Conservation (phyloP, 1,140 invertebrate genomes). For the Atta cephalotes region DNA sequence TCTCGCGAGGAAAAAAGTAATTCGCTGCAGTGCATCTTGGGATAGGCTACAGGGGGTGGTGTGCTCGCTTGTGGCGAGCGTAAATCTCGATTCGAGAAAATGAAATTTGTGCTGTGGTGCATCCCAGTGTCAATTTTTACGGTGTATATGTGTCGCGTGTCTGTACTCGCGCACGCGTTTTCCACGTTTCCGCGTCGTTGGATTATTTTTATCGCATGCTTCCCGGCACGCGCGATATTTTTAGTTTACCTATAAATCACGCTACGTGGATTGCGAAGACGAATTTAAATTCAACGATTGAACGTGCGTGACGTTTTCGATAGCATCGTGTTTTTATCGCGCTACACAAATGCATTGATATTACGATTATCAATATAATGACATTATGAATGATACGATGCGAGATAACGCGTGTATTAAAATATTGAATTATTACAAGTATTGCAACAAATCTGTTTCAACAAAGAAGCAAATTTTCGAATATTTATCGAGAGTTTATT, state of each 20-base stretch:
- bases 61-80: slow-evolving; percentile 48
- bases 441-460: background rate
- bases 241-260: slow-evolving; percentile 54
- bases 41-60: slow-evolving; percentile 6
- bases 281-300: slow-evolving; percentile 51
- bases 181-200: slow-evolving; percentile 35
- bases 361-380: slow-evolving; percentile 30
- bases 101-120: slow-evolving; percentile 45
- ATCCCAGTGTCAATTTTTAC: slow-evolving; percentile 42
- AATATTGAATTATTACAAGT: slow-evolving; percentile 26
- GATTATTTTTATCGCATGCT: slow-evolving; percentile 56
- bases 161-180: slow-evolving; percentile 12
- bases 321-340: slow-evolving; percentile 44
- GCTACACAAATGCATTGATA: background rate
- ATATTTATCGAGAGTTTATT: background rate
- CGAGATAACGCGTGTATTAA: slow-evolving; percentile 2
- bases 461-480: background rate
- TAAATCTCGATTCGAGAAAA: slow-evolving; percentile 45
- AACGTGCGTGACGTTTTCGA: slow-evolving; percentile 46
- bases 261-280: slow-evolving; percentile 33
- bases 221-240: slow-evolving; percentile 52
- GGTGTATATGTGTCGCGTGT: background rate
- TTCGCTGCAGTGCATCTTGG: slow-evolving; percentile 57
- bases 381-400: background rate
- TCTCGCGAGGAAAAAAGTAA: slow-evolving; percentile 53